phyloP scores from a whole-genome alignment of 2,113 vertebrate genomes.

The Orycteropus afer region DNA sequence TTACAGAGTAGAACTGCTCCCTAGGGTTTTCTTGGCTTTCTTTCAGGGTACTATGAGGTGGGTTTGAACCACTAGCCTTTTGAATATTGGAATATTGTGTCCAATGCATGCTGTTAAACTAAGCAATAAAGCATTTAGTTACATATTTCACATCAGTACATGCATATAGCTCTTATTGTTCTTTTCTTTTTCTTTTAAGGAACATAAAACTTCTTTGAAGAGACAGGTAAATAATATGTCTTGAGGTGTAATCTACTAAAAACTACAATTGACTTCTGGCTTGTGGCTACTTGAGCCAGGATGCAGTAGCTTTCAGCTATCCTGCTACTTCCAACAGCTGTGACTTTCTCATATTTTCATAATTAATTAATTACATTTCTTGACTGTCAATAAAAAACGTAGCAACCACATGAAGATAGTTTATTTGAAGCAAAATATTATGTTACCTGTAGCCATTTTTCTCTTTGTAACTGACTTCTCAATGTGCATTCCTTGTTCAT shows the following conservation, averaged over 20 bases:
- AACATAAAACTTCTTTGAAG: not conserved
- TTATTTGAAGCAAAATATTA: not conserved
- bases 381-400: not conserved
- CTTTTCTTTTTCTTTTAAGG: not conserved
- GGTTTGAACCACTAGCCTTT: not conserved
- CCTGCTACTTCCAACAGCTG: not conserved
- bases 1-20: not conserved
- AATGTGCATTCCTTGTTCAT: not conserved
- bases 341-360: not conserved
- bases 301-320: not conserved
- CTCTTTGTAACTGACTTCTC: not conserved
- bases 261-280: not conserved
- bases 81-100: not conserved
- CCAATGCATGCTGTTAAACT: not conserved
- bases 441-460: not conserved
- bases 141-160: not conserved
- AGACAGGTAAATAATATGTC: not conserved
- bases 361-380: not conserved
- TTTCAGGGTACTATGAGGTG: not conserved
- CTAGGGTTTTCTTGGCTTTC: not conserved
- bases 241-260: not conserved
- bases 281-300: too few relatives aligned
- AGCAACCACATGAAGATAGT: not conserved
- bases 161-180: not conserved
- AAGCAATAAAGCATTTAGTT: not conserved